phyloP scores from a whole-genome alignment of 2,888 invertebrate genomes.

The Lottia gigantea region DNA sequence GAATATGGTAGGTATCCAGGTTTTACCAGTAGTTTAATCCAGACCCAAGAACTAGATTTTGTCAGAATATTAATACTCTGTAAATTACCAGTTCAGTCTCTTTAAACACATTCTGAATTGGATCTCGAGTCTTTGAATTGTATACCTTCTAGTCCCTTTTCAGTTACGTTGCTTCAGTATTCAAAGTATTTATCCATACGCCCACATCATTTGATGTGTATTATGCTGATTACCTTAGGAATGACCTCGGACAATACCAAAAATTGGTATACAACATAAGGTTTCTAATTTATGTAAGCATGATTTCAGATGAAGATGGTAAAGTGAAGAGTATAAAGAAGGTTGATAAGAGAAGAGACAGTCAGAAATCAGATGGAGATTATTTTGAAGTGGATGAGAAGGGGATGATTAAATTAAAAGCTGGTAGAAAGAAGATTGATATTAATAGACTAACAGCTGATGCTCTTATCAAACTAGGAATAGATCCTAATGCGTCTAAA shows the following conservation, averaged over 20 bases:
- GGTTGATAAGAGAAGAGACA: conserved; percentile 31
- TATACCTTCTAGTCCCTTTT: too few relatives aligned
- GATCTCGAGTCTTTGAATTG: too few relatives aligned
- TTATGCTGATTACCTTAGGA: neutral
- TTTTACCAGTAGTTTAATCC: neutral
- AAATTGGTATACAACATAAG: too few relatives aligned
- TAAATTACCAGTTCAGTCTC: too few relatives aligned
- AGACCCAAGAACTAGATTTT: too few relatives aligned
- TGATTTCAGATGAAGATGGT: conserved; percentile 53
- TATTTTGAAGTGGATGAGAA: conserved; percentile 56
- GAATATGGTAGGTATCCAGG: conserved; percentile 56
- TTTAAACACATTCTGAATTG: too few relatives aligned
- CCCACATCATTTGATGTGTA: too few relatives aligned
- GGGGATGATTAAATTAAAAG: conserved; percentile 59
- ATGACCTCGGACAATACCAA: too few relatives aligned
- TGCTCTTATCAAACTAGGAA: conserved; percentile 62
- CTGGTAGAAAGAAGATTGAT: conserved; percentile 67
- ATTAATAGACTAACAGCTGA: conserved; percentile 63
- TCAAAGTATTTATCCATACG: too few relatives aligned
- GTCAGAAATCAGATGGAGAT: conserved; percentile 46
- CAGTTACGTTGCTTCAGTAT: too few relatives aligned
- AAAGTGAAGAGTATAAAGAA: conserved; percentile 53
- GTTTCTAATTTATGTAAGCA: too few relatives aligned
- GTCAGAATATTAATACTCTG: too few relatives aligned
- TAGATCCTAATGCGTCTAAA: conserved; percentile 63